Conservation (phyloP, 2,797 vertebrate species). For the Hippopotamyrus pictus region DNA sequence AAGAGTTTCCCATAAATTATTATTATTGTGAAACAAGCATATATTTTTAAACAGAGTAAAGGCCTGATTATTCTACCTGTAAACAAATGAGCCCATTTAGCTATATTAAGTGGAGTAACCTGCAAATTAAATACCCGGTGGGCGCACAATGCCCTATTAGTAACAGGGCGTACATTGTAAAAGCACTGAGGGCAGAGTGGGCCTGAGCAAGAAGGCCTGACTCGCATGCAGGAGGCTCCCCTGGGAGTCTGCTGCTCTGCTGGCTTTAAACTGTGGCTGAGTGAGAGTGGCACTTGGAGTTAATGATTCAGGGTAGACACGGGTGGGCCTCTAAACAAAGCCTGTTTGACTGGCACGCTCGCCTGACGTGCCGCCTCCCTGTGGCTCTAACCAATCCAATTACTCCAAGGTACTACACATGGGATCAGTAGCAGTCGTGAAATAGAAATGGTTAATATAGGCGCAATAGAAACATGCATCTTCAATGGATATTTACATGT, state of each 20-base stretch:
- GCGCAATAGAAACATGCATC: background rate
- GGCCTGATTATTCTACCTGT: background rate
- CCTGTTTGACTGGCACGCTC: conserved; percentile 14
- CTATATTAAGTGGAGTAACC: background rate
- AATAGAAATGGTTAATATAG: background rate
- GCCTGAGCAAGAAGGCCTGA: background rate
- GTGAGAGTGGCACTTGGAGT: conserved; percentile 13
- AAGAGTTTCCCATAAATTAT: background rate
- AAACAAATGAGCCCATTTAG: background rate
- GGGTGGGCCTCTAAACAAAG: conserved; percentile 8
- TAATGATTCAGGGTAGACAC: conserved; percentile 15
- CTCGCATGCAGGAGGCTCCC: background rate
- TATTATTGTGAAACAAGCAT: background rate
- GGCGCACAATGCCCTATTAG: background rate
- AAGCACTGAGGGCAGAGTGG: background rate
- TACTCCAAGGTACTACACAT: background rate
- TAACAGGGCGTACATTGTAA: background rate
- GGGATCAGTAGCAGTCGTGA: background rate
- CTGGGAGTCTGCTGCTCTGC: background rate
- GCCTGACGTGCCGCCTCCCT: background rate
- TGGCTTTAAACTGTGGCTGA: conserved; percentile 25
- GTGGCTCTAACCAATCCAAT: background rate
- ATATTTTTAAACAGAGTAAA: background rate
- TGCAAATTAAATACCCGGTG: background rate
- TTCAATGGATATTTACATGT: background rate